Percentiles rank a stretch among this genome's conserved stretches.
Evolutionary conservation across 2,797 vertebrate species (phyloP).

Genomic region (Trichosurus vulpecula): DNA sequence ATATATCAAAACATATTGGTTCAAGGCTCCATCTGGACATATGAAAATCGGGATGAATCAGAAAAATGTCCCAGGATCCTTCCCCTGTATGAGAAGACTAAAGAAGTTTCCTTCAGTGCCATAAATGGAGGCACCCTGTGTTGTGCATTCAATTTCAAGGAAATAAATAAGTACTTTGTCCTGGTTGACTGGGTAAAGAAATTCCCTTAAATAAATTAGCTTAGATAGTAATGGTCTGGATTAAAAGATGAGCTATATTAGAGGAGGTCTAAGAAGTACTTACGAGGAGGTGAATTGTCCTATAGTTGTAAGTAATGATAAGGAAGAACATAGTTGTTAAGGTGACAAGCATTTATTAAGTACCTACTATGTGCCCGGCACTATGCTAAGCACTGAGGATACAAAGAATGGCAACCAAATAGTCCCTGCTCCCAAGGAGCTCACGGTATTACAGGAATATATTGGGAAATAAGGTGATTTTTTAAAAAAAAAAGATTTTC

Average conservation of each 20-base stretch:
- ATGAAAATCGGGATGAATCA: background rate
- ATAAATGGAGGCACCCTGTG: background rate
- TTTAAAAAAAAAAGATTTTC: background rate
- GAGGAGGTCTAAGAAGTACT: background rate
- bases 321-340: background rate
- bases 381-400: background rate
- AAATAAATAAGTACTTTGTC: background rate
- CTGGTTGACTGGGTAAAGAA: background rate
- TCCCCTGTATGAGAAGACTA: background rate
- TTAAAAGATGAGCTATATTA: background rate
- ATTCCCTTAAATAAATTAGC: background rate
- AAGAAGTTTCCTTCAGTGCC: background rate
- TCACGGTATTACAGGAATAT: background rate
- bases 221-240: background rate
- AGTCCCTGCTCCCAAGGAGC: background rate
- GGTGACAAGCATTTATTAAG: background rate
- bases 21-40: background rate
- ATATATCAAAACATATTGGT: background rate
- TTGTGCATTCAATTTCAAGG: background rate
- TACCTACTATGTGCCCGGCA: background rate
- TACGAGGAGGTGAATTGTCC: background rate
- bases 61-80: background rate
- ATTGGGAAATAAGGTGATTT: background rate
- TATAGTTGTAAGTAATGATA: background rate
- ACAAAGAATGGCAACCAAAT: background rate